Evolutionary conservation across 2,888 invertebrate genomes (phyloP), one percentile per base, ranked within the genome.

Genomic region (Linnaemya tessellans): DNA sequence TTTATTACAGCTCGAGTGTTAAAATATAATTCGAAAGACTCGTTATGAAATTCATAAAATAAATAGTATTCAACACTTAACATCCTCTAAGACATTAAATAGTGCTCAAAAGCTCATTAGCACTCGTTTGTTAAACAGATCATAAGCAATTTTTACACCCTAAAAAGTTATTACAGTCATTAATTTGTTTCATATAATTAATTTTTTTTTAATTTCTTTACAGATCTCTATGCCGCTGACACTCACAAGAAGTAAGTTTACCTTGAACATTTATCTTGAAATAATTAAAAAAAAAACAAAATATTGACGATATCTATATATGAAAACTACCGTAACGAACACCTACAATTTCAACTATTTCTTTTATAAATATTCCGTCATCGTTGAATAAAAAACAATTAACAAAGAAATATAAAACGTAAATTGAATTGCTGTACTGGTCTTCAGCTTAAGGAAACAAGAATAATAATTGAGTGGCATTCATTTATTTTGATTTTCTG

Each of bases 141-240:
- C 58, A 18, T 22, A 38, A 68, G 25, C 4, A 51, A 60, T 60
- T 78, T 60, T 68, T 41, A 20, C 49, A 22, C 51, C 49, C 13
- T 38, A 67, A 77, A 77, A 46, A 49, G 41, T 35, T 25, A 58
- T 58, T 49, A 46, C 22, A 38, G 18, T 38, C 41, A 25, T 38
- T 68, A 78, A 68, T 78, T 68, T 41, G 25, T 78, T 78, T 49
- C 46, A 78, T 51, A 51, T 62, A 18, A 62, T 58, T 30, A 3
- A 2, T 5, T 30, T 30, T 30, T 30, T 30, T 30, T 30, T 5
- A 30, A 58, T 56, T 49, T 77, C 67, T 77, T 67, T 77, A 13
- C 78, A 30, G 62, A 60, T 30, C 20, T 51, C 10, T 51, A 43
- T 43, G 51, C 51, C 58, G 60, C 60, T 18, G 30, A 70, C 22